These are phyloP conservation scores for Pandemis heparana DNA, from an alignment of 2,888 invertebrate genomes.

Conservation along the genomic window DNA sequence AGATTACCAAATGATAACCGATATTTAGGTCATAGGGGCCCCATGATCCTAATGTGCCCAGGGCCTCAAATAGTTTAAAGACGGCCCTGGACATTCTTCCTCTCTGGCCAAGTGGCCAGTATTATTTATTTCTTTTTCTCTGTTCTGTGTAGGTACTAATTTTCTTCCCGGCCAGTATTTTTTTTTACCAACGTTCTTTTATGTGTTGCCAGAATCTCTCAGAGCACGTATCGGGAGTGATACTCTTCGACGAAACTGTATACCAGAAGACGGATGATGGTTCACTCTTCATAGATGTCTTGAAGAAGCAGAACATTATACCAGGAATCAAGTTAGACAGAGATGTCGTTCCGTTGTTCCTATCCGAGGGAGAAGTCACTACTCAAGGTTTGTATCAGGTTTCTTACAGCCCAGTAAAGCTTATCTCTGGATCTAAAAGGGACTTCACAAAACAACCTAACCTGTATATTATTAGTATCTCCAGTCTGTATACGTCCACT, in stretches of 20 bases:
- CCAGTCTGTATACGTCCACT: too few species aligned
- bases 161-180: background rate
- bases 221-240: conserved; percentile 96
- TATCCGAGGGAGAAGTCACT: conserved; percentile 96
- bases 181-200: background rate
- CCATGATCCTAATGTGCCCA: too few species aligned
- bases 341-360: conserved; percentile 95
- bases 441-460: too few species aligned
- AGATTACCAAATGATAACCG: too few species aligned
- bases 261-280: conserved; percentile 97
- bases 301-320: conserved; percentile 94
- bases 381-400: conserved; percentile 91
- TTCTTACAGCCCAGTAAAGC: too few species aligned
- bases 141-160: background rate
- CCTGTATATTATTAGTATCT: too few species aligned
- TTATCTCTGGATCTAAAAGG: background rate
- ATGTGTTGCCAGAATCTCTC: conserved; percentile 75
- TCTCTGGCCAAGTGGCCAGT: too few species aligned
- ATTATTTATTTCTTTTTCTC: too few species aligned
- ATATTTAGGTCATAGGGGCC: too few species aligned
- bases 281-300: conserved; percentile 92
- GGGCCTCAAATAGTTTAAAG: too few species aligned
- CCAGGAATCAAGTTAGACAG: conserved; percentile 98
- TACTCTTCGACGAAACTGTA: conserved; percentile 98
- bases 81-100: too few species aligned